These are phyloP conservation scores for Elysia crispata DNA, from an alignment of 2,888 invertebrate species.

Conservation along the genomic window DNA sequence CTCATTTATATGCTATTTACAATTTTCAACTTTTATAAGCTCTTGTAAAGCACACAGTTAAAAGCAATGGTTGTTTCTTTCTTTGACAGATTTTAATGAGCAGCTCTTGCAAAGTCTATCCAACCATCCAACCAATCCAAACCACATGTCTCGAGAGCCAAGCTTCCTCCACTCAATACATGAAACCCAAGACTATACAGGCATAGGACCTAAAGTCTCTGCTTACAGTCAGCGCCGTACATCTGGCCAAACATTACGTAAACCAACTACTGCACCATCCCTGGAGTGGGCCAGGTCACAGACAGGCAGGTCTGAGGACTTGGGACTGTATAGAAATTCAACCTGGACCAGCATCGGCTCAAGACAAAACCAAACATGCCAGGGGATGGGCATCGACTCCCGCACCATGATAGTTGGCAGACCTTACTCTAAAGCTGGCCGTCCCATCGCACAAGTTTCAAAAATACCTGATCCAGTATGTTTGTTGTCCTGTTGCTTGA, in stretches of 20 bases:
- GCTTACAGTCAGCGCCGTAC: background rate
- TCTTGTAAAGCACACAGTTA: background rate
- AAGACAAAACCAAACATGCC: background rate
- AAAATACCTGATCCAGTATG: conserved; percentile 70
- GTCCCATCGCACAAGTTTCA: conserved; percentile 70
- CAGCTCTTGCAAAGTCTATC: background rate
- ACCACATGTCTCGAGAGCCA: conserved; percentile 18
- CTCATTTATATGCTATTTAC: no score
- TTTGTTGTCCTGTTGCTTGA: conserved; percentile 14
- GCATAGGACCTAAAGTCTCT: conserved; percentile 18
- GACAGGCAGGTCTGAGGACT: conserved; percentile 11
- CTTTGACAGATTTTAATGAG: background rate
- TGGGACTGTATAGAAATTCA: background rate
- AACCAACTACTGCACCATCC: conserved; percentile 33
- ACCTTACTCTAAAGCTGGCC: conserved; percentile 58
- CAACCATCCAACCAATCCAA: background rate
- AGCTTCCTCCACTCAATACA: conserved; percentile 17
- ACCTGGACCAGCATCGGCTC: conserved; percentile 23
- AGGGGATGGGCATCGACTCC: background rate
- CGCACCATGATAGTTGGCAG: background rate
- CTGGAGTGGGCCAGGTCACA: background rate
- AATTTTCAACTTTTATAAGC: no score
- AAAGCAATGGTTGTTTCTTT: background rate
- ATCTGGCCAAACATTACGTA: background rate
- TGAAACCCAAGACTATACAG: background rate